phyloP scores from a whole-genome alignment of 1,140 invertebrate species.

The Muscidifurax raptorellus region DNA sequence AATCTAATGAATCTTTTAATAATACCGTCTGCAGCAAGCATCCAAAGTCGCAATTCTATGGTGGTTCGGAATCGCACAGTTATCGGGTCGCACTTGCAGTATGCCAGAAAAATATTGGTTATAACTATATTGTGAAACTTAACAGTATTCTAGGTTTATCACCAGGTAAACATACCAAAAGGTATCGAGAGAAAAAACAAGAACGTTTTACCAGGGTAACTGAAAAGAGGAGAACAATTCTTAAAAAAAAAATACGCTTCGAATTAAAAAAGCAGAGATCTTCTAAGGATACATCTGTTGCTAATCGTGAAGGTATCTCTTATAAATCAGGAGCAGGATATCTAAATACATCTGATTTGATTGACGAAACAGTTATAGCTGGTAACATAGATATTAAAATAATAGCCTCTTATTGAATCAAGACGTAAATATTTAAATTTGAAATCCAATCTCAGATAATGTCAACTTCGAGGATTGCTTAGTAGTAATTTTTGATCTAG shows the following conservation, averaged over 20 bases:
- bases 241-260: slow-evolving; percentile 20
- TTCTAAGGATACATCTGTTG: slow-evolving; percentile 3
- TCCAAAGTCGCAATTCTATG: slow-evolving; percentile 44
- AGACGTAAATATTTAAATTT: background rate
- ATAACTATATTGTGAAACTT: slow-evolving; percentile 30
- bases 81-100: slow-evolving; percentile 44
- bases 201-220: background rate
- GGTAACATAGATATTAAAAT: slow-evolving; percentile 23
- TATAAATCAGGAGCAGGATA: slow-evolving; percentile 45
- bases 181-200: slow-evolving; percentile 35
- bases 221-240: slow-evolving; percentile 21
- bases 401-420: background rate
- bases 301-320: slow-evolving; percentile 48
- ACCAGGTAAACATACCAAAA: slow-evolving; percentile 40
- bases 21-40: slow-evolving; percentile 33
- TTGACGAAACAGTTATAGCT: slow-evolving; percentile 36
- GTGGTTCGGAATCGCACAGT: slow-evolving; percentile 45
- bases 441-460: background rate
- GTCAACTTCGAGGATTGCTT: slow-evolving; percentile 1
- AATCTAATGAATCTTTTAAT: slow-evolving; percentile 46
- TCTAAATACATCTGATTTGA: slow-evolving; percentile 40
- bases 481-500: slow-evolving; percentile 46
- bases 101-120: slow-evolving; percentile 48
- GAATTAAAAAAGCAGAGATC: slow-evolving; percentile 38
- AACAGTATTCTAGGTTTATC: slow-evolving; percentile 39